Percentiles rank a stretch among this genome's conserved stretches.
Conservation (phyloP, 2,888 invertebrate genomes). For the Drosophila melanocephala region DNA sequence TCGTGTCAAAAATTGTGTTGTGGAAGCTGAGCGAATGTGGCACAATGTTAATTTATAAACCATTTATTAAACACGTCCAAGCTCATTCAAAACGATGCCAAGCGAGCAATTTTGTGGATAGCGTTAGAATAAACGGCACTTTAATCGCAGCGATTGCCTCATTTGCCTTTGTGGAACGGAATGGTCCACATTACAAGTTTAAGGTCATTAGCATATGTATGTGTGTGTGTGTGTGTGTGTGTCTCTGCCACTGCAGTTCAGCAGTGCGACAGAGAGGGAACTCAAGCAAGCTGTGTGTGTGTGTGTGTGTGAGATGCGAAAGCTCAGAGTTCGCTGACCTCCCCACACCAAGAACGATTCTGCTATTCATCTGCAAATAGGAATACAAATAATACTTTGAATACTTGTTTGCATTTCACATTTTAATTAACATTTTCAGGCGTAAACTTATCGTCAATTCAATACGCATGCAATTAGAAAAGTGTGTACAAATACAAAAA, state of each 20-base stretch:
- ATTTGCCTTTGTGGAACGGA: constrained; percentile 51
- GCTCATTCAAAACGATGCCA: constrained; percentile 36
- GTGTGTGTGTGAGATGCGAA: constrained; percentile 11
- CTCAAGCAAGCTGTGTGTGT: constrained; percentile 26
- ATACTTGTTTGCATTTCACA: constrained; percentile 63
- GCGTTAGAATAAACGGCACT: constrained; percentile 63
- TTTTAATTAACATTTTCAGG: constrained; percentile 82
- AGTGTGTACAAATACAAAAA: constrained; percentile 56
- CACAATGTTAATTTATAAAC: constrained; percentile 50
- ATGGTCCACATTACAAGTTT: constrained; percentile 53
- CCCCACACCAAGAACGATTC: constrained; percentile 1
- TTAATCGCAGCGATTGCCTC: constrained; percentile 58
- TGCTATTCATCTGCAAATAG: background rate
- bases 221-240: constrained; percentile 5
- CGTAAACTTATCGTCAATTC: constrained; percentile 68
- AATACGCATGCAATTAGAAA: constrained; percentile 73
- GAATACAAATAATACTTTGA: constrained; percentile 11
- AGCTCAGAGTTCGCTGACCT: constrained; percentile 54
- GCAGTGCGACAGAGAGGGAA: constrained; percentile 7
- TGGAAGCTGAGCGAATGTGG: constrained; percentile 34
- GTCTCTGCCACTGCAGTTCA: constrained; percentile 30
- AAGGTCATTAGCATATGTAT: constrained; percentile 54
- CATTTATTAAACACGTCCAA: constrained; percentile 17
- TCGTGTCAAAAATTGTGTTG: constrained; percentile 7
- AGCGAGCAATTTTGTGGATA: constrained; percentile 50